Conservation (phyloP, 2,797 vertebrate genomes). For the Syngnathus rostellatus region DNA sequence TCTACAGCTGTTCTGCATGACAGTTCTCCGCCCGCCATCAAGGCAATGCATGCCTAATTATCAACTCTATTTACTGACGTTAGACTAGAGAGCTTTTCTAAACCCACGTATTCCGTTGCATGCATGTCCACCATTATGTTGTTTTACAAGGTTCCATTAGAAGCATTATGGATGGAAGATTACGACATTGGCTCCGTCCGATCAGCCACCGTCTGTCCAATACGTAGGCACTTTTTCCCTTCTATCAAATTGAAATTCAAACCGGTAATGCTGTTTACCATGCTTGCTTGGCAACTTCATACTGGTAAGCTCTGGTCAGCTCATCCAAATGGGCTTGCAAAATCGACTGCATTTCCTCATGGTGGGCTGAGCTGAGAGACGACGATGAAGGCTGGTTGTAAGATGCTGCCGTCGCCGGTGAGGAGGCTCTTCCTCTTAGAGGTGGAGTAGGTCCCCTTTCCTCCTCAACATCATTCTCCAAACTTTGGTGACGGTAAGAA, state of each 20-base stretch:
- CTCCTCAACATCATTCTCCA: constrained; percentile 83
- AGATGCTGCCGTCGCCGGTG: constrained; percentile 65
- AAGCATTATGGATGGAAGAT: no score
- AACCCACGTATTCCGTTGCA: constrained; percentile 64
- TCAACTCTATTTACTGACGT: constrained; percentile 64
- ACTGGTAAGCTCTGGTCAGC: constrained; percentile 89
- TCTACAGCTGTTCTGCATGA: constrained; percentile 66
- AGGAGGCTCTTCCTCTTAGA: constrained; percentile 85
- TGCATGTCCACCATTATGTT: constrained; percentile 50
- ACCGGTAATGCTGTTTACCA: constrained; percentile 66
- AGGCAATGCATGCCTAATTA: constrained; percentile 64
- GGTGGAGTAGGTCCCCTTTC: constrained; percentile 87
- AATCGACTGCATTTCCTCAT: constrained; percentile 94
- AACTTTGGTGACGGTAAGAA: constrained; percentile 82
- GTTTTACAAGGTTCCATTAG: constrained; percentile 50
- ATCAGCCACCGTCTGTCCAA: neutral
- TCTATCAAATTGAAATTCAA: neutral
- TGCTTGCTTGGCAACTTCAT: constrained; percentile 87
- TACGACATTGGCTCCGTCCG: constrained; percentile 37
- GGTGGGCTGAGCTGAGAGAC: constrained; percentile 84
- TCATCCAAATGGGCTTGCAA: constrained; percentile 90
- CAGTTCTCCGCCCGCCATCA: constrained; percentile 58
- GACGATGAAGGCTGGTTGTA: constrained; percentile 83
- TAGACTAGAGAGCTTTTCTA: constrained; percentile 54
- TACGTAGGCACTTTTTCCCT: neutral